Evolutionary conservation across 2,888 invertebrate species (phyloP).

Genomic region (Euphydryas editha): DNA sequence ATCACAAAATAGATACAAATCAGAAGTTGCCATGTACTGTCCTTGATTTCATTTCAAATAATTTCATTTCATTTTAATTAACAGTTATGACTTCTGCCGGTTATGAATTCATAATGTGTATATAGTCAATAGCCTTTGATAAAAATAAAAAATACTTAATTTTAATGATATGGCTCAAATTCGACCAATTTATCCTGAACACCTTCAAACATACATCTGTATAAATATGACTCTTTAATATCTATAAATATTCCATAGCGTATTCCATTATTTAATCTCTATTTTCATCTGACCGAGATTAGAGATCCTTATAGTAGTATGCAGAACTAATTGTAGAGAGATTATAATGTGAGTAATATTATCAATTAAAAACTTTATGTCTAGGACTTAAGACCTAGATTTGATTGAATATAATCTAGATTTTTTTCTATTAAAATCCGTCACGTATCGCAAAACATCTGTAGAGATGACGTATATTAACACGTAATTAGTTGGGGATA

Average conservation of each 20-base stretch:
- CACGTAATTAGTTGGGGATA: constrained; percentile 6
- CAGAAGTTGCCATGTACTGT: too few species aligned
- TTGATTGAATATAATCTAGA: not conserved
- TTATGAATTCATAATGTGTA: too few species aligned
- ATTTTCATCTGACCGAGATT: constrained; percentile 20
- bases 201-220: not conserved
- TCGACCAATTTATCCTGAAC: too few species aligned
- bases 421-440: not conserved
- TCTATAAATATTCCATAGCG: too few species aligned
- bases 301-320: constrained; percentile 8
- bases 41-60: too few species aligned
- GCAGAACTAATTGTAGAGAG: constrained; percentile 12
- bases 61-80: too few species aligned
- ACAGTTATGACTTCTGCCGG: too few species aligned
- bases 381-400: not conserved
- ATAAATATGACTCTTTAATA: too few species aligned
- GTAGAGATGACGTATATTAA: not conserved
- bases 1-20: too few species aligned
- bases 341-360: not conserved
- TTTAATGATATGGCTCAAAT: too few species aligned
- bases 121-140: too few species aligned
- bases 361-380: not conserved
- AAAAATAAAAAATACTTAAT: too few species aligned
- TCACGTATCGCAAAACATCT: constrained; percentile 2
- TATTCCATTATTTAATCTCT: constrained; percentile 3